Base-by-base conservation (phyloP, 2,888 invertebrate genomes). In the Erynnis tages region DNA sequence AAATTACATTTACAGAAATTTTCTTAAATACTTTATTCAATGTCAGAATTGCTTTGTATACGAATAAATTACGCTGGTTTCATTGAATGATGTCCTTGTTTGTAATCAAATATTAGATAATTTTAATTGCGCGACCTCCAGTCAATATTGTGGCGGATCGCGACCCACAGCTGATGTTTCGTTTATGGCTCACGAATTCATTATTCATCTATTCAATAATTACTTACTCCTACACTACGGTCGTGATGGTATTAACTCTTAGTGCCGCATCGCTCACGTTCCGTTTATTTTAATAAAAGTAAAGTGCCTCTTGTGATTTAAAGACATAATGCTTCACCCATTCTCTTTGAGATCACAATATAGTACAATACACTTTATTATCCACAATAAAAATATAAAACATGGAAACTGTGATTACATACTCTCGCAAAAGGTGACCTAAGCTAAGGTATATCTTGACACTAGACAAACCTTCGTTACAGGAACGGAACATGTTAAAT, bases 71-170 rank as follows among this genome's bases (percentile, higher is more conserved):
- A 17, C 7, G 37, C 14, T 35, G 43, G 25, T 50, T 50, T 41
- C 49, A 50, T 43, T 50, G 49, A 50, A 25, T 34, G 32, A 50
- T 43, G 49, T 50, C 49, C 49, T 50, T 50, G 49, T 50, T 50
- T 50, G 40, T 17, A 17, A 41, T 38, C 19, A 48, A 43, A 34
- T 43, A 27, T 49, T 41, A 19, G 43, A 48, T 48, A 48, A 35
- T 43, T 50, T 35, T 50, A 50, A 50, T 50, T 50, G 35, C 35
- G 10, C 16, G 41, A 41, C 49, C 49, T 49, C 49, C n/a, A 38
- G 10, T 8, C 17, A 11, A 21, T 17, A 30, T 21, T 30, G 11
- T 48, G 47, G 13, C 19, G 40, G 17, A 11, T 49, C 10, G 25
- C 41, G n/a, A 17, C 41, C 34, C 10, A 27, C 41, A 43, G n/a